These are phyloP conservation scores for Callyntrura sp. DNA, from an alignment of 2,888 invertebrate genomes.

Conservation along the genomic window DNA sequence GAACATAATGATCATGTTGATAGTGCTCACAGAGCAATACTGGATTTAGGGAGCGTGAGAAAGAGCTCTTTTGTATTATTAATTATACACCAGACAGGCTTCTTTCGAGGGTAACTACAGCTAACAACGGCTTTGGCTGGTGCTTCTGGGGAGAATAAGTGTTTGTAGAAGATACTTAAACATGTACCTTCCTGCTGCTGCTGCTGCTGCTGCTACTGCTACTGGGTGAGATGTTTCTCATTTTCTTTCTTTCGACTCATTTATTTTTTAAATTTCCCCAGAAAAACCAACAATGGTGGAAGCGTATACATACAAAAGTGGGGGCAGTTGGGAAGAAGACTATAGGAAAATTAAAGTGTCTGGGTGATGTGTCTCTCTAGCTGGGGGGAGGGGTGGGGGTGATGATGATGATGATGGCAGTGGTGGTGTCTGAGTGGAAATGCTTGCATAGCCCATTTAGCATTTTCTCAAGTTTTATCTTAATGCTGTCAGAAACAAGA, in stretches of 20 bases:
- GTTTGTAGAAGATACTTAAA: too few relatives aligned
- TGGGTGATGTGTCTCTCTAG: background rate
- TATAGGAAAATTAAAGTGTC: background rate
- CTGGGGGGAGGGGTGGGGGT: too few relatives aligned
- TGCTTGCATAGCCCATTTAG: constrained; percentile 63
- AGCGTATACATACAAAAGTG: constrained; percentile 48
- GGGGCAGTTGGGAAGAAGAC: background rate
- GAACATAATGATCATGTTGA: constrained; percentile 42
- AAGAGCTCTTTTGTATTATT: constrained; percentile 10
- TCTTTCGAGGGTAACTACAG: too few relatives aligned
- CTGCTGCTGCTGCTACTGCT: too few relatives aligned
- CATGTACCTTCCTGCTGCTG: too few relatives aligned
- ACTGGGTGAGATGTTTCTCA: constrained; percentile 63
- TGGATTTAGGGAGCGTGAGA: constrained; percentile 13
- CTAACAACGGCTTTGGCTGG: too few relatives aligned
- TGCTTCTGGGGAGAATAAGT: too few relatives aligned
- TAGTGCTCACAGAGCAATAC: background rate
- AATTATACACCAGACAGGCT: too few relatives aligned
- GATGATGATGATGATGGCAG: too few relatives aligned
- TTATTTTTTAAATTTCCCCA: background rate
- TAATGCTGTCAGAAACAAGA: constrained; percentile 75
- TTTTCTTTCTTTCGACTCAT: background rate
- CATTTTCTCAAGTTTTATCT: constrained; percentile 76
- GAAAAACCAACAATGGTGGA: too few relatives aligned
- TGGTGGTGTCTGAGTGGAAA: background rate